These are phyloP conservation scores for Aelia acuminata DNA, from an alignment of 2,888 invertebrate species.

Conservation along the genomic window DNA sequence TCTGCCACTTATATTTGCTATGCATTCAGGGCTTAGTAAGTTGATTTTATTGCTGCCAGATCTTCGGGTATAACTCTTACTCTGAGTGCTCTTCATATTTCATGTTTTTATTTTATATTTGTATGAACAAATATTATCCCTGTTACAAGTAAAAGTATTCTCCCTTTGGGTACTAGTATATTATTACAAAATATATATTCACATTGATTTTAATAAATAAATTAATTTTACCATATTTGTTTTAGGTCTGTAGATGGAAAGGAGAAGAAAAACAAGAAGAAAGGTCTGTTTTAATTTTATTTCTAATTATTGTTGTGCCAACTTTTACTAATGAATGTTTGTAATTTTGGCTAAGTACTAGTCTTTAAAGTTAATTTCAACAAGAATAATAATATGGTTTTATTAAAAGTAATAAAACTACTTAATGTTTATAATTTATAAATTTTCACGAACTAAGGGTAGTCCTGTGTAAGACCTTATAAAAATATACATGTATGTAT, in stretches of 20 bases:
- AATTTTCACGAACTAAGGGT: slow-evolving; percentile 1
- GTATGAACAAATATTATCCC: not conserved
- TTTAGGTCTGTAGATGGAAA: slow-evolving; percentile 87
- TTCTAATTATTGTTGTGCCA: slow-evolving; percentile 41
- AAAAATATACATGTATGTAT: slow-evolving; percentile 9
- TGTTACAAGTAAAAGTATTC: no score
- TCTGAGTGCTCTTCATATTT: no score
- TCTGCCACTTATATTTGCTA: no score
- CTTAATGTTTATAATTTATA: not conserved
- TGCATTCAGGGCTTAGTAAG: no score
- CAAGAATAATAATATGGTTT: slow-evolving; percentile 19
- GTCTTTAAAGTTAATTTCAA: slow-evolving; percentile 23
- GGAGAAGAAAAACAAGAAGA: slow-evolving; percentile 91
- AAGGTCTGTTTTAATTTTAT: slow-evolving; percentile 84
- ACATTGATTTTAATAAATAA: no score
- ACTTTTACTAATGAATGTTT: slow-evolving; percentile 41
- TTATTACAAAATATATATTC: no score
- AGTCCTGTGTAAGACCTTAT: slow-evolving; percentile 20
- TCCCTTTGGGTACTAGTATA: no score
- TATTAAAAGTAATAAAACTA: slow-evolving; percentile 20
- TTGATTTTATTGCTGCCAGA: no score
- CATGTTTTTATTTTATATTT: no score
- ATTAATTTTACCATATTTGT: slow-evolving; percentile 66
- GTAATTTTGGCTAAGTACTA: slow-evolving; percentile 44
- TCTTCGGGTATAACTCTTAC: no score